These are phyloP conservation scores for Cyprinus carpio DNA, from an alignment of 2,113 vertebrate species.

Conservation along the genomic window DNA sequence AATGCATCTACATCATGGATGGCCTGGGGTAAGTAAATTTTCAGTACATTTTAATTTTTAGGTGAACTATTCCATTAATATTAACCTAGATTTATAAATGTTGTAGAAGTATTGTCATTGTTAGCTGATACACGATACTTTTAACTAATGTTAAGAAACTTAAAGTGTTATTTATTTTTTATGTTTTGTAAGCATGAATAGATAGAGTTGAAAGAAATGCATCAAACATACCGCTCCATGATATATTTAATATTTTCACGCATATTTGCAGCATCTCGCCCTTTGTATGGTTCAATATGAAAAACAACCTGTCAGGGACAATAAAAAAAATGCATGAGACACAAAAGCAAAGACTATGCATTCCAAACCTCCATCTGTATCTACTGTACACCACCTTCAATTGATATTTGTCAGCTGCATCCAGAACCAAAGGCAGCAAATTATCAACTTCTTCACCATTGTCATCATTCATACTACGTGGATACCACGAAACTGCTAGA, in stretches of 20 bases:
- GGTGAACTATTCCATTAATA: neutral
- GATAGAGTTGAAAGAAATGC: neutral
- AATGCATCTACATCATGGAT: no score
- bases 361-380: neutral
- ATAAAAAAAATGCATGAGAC: slow-evolving; percentile 14
- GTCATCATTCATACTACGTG: slow-evolving; percentile 84
- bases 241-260: slow-evolving; percentile 90
- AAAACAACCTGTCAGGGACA: slow-evolving; percentile 83
- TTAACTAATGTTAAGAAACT: neutral
- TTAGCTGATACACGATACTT: neutral
- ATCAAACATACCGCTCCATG: slow-evolving; percentile 86
- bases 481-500: slow-evolving; percentile 93
- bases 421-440: slow-evolving; percentile 85
- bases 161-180: neutral
- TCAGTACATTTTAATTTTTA: no score
- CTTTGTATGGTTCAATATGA: slow-evolving; percentile 95
- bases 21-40: no score
- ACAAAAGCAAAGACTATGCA: neutral
- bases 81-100: neutral
- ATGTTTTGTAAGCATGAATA: neutral
- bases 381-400: slow-evolving; percentile 78
- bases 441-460: slow-evolving; percentile 86
- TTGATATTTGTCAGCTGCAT: slow-evolving; percentile 88
- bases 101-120: neutral
- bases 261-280: slow-evolving; percentile 88